Evolutionary conservation across 2,888 invertebrate species (phyloP).

Genomic region (Limnephilus auricula): DNA sequence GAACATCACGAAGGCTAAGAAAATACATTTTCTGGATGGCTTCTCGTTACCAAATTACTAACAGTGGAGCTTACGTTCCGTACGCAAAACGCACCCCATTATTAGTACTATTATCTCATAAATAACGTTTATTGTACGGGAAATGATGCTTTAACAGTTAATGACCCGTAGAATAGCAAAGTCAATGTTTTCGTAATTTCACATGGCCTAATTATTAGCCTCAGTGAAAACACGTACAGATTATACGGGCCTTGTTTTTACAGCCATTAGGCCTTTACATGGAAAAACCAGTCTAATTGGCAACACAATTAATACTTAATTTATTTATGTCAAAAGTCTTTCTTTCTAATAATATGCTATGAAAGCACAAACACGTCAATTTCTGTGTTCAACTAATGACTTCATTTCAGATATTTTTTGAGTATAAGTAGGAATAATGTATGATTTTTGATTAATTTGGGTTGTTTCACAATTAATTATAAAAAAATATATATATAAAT

Average conservation of each 20-base stretch:
- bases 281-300: neutral
- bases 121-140: neutral
- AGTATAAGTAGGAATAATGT: too few relatives aligned
- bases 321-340: neutral
- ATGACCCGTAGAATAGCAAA: neutral
- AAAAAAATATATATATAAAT: too few relatives aligned
- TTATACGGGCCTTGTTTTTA: neutral
- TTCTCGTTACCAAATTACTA: neutral
- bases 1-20: neutral
- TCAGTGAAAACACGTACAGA: neutral
- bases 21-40: neutral
- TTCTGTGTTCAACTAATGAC: too few relatives aligned
- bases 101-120: neutral
- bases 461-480: too few relatives aligned
- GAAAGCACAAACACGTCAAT: too few relatives aligned
- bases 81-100: neutral
- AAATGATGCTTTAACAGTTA: neutral
- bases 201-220: neutral
- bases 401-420: too few relatives aligned
- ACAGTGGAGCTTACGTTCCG: neutral
- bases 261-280: neutral
- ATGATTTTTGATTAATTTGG: too few relatives aligned
- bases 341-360: neutral
- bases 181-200: conserved; percentile 2
- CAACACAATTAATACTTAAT: neutral